A percentile compares a stretch with the other conserved stretches of the same genome.
phyloP scores from a whole-genome alignment of 2,113 vertebrate genomes.

The Martes martes region DNA sequence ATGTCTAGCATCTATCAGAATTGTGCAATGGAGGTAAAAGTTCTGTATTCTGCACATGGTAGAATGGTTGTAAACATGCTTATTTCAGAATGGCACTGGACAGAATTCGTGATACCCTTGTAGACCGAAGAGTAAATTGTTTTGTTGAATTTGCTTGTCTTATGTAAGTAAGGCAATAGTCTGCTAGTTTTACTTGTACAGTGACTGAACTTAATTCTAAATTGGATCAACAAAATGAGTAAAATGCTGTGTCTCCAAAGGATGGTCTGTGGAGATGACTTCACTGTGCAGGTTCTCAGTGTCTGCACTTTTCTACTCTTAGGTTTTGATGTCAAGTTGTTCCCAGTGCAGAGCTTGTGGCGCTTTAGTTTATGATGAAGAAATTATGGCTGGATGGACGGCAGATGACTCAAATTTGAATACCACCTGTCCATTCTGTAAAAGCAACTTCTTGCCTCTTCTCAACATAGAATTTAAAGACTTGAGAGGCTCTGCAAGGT shows the following conservation, averaged over 20 bases:
- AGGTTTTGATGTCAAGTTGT: slow-evolving; percentile 99
- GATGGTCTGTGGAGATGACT: neutral
- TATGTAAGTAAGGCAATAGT: neutral
- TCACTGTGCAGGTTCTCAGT: neutral
- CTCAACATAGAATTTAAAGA: slow-evolving; percentile 97
- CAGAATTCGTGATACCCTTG: neutral
- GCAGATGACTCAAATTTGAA: slow-evolving; percentile 98
- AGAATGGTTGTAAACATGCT: neutral
- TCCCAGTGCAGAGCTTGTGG: slow-evolving; percentile 93
- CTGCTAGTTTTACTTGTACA: neutral
- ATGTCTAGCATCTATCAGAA: slow-evolving; percentile 98
- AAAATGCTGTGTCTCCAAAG: neutral
- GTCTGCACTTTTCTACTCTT: neutral
- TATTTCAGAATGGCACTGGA: slow-evolving; percentile 21
- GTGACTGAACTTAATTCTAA: neutral
- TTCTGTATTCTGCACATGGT: neutral
- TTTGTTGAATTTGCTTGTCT: slow-evolving; percentile 41
- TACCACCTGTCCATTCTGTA: slow-evolving; percentile 96
- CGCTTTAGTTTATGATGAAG: slow-evolving; percentile 96
- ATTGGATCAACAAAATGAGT: slow-evolving; percentile 17
- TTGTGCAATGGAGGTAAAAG: slow-evolving; percentile 93
- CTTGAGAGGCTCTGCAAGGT: slow-evolving; percentile 90
- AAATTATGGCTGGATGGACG: slow-evolving; percentile 99
- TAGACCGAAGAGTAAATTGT: neutral
- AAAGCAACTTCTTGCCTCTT: slow-evolving; percentile 92